Evolutionary conservation across 2,797 vertebrate species (phyloP).

Genomic region (Coranthus polyacanthus): DNA sequence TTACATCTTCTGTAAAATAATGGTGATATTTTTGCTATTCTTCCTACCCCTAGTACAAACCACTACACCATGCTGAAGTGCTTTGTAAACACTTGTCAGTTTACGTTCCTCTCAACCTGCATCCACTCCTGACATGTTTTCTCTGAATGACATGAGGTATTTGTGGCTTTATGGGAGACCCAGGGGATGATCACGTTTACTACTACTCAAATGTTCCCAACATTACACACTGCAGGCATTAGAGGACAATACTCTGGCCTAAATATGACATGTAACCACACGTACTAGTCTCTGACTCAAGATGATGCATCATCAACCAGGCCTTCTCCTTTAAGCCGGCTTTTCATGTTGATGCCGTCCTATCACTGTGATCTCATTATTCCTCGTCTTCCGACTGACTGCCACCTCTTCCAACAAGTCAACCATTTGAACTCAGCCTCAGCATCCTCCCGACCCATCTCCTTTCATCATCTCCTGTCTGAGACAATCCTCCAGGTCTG

Average conservation of each 20-base stretch:
- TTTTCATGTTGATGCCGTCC: not conserved
- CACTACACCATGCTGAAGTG: too few relatives aligned
- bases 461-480: conserved; percentile 33
- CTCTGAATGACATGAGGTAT: too few relatives aligned
- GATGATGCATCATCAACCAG: conserved; percentile 2
- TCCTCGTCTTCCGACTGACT: not conserved
- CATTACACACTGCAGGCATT: not conserved
- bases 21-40: too few relatives aligned
- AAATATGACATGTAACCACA: not conserved
- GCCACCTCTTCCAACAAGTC: not conserved
- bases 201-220: not conserved
- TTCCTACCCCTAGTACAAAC: too few relatives aligned
- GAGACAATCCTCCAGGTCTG: conserved; percentile 1
- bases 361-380: not conserved
- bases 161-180: too few relatives aligned
- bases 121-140: not conserved
- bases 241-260: not conserved
- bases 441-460: conserved; percentile 2
- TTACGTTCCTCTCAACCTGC: not conserved
- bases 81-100: not conserved
- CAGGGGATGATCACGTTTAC: not conserved
- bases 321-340: not conserved
- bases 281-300: not conserved
- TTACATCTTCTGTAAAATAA: too few relatives aligned
- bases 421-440: conserved; percentile 10